A percentile compares a stretch with the other conserved stretches of the same genome.
Evolutionary conservation across 2,888 invertebrate genomes (phyloP).

Genomic region (Phania funesta): DNA sequence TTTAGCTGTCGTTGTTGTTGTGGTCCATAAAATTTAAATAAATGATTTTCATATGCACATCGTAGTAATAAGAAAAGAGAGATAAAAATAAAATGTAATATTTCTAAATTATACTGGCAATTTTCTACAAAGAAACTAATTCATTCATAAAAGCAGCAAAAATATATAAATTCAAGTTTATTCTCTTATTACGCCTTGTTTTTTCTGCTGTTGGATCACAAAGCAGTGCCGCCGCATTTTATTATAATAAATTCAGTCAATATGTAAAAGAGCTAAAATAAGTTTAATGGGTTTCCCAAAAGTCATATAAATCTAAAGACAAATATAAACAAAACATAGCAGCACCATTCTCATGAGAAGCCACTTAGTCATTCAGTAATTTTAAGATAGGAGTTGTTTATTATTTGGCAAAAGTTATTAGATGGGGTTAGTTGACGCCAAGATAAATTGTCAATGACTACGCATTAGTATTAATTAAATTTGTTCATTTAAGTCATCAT

Average conservation of each 20-base stretch:
- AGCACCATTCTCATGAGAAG: neutral
- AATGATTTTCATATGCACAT: neutral
- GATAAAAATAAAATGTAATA: neutral
- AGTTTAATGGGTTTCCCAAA: slow-evolving; percentile 27
- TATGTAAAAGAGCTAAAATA: slow-evolving; percentile 36
- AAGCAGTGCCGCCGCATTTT: slow-evolving; percentile 27
- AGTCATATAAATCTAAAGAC: slow-evolving; percentile 22
- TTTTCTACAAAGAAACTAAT: slow-evolving; percentile 34
- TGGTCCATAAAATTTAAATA: slow-evolving; percentile 9
- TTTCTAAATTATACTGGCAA: no score
- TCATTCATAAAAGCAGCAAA: slow-evolving; percentile 12
- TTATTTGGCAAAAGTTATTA: slow-evolving; percentile 8
- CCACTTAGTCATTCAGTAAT: neutral
- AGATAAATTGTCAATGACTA: no score
- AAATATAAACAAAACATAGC: slow-evolving; percentile 1
- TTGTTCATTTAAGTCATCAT: no score
- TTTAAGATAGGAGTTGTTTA: neutral
- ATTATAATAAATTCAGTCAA: slow-evolving; percentile 29
- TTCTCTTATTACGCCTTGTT: neutral
- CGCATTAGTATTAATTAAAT: no score
- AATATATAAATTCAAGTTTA: slow-evolving; percentile 21
- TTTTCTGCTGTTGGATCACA: neutral
- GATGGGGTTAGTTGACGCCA: slow-evolving; percentile 18
- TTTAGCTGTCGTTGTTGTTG: neutral
- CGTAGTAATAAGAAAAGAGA: neutral